phyloP scores from a whole-genome alignment of 2,113 vertebrate species.

The Phodopus roborovskii region DNA sequence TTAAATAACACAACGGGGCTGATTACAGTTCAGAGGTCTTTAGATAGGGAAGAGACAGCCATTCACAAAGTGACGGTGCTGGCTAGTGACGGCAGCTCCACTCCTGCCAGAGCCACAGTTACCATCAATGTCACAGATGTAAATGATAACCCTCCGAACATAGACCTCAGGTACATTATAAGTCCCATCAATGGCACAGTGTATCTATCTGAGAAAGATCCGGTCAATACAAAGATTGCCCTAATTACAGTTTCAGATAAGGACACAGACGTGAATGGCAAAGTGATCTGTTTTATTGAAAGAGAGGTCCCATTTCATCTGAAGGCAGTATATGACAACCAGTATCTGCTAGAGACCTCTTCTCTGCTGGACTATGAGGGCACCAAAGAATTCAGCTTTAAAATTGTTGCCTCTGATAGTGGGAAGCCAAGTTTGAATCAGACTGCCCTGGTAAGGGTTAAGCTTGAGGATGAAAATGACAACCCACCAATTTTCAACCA shows the following conservation, averaged over 20 bases:
- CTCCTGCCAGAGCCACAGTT: conserved; percentile 95
- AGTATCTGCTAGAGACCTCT: conserved; percentile 98
- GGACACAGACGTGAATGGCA: conserved; percentile 99
- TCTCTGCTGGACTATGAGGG: conserved; percentile 98
- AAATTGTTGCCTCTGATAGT: conserved; percentile 98
- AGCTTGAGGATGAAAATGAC: conserved; percentile 98
- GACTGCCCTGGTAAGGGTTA: conserved; percentile 97
- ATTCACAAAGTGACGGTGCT: conserved; percentile 98
- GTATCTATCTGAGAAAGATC: conserved; percentile 99
- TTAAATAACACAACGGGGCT: conserved; percentile 96
- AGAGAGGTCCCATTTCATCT: conserved; percentile 98
- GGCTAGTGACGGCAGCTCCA: conserved; percentile 98
- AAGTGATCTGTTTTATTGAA: conserved; percentile 99
- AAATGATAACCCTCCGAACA: conserved; percentile 99
- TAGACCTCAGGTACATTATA: conserved; percentile 99
- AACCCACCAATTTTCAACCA: conserved; percentile 99
- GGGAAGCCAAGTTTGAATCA: conserved; percentile 98
- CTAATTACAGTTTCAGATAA: conserved; percentile 99
- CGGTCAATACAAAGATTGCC: conserved; percentile 98
- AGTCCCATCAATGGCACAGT: conserved; percentile 99
- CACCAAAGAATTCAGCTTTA: conserved; percentile 99
- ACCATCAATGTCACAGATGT: conserved; percentile 99
- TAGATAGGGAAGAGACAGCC: conserved; percentile 98
- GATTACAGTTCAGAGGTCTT: conserved; percentile 96
- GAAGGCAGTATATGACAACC: conserved; percentile 99